Conservation (phyloP, 30 jellyfish, hydroid and myxozoan genomes). For the Pseudorhiza aurosa region DNA sequence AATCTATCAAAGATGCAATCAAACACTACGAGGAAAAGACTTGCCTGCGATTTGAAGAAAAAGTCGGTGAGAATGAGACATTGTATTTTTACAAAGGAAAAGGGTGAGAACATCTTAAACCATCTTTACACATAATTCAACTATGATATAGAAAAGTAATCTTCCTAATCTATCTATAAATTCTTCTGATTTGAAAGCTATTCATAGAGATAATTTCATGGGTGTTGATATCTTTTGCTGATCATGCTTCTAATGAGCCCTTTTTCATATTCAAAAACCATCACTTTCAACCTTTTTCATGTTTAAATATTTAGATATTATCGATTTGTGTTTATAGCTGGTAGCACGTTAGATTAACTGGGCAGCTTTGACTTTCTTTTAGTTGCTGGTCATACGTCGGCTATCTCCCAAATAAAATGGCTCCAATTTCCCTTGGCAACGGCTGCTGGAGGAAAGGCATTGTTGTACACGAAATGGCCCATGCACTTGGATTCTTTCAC, state of each 20-base stretch:
- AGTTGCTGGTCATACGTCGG: conserved; percentile 53
- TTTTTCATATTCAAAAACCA: too few species aligned
- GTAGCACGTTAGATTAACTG: too few species aligned
- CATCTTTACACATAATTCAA: too few species aligned
- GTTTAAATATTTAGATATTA: too few species aligned
- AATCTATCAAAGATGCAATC: neutral
- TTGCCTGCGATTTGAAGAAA: conserved; percentile 6
- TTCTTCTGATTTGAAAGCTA: too few species aligned
- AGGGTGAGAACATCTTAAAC: neutral
- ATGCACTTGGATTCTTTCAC: conserved; percentile 40
- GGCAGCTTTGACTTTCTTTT: neutral
- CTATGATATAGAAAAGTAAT: too few species aligned
- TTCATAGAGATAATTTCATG: too few species aligned
- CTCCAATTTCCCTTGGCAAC: conserved; percentile 9
- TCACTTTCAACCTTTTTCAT: too few species aligned
- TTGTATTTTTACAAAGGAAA: conserved; percentile 4
- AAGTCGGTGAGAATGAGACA: conserved; percentile 4
- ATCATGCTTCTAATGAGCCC: too few species aligned
- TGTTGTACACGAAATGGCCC: conserved; percentile 41
- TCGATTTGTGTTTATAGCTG: too few species aligned
- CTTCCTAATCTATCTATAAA: too few species aligned
- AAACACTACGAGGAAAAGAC: conserved; percentile 14
- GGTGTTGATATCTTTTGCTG: too few species aligned
- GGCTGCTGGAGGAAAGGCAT: conserved; percentile 58
- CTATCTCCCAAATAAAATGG: conserved; percentile 12